phyloP scores from a whole-genome alignment of 2,113 vertebrate species.

The Zosterops lateralis region DNA sequence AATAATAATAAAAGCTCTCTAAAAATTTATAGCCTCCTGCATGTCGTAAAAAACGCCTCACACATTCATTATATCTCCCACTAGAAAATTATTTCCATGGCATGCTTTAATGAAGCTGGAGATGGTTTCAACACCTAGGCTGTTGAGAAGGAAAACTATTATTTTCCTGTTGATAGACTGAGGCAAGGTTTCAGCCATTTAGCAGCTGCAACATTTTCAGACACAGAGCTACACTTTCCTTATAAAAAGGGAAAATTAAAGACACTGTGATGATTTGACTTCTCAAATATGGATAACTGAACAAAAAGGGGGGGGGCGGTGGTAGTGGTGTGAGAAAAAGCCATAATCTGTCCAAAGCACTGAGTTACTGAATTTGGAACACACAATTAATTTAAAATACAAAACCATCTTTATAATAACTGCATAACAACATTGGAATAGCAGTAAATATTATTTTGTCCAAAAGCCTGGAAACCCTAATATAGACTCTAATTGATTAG shows the following conservation, averaged over 20 bases:
- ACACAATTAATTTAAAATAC: not conserved
- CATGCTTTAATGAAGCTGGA: not conserved
- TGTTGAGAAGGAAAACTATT: not conserved
- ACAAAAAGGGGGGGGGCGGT: not conserved
- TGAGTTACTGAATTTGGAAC: not conserved
- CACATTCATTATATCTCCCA: not conserved
- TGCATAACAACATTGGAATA: not conserved
- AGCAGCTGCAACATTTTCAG: not conserved
- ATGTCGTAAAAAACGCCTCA: not conserved
- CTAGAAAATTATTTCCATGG: not conserved
- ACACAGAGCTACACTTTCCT: not conserved
- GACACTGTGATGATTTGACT: not conserved
- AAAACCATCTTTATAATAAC: not conserved
- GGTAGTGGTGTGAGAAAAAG: not conserved
- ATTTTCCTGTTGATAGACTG: not conserved
- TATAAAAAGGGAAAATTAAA: not conserved
- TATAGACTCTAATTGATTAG: not conserved
- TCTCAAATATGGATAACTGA: not conserved
- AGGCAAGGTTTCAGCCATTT: not conserved
- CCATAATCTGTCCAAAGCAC: not conserved
- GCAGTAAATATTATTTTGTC: not conserved
- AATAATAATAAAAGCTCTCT: conserved; percentile 23
- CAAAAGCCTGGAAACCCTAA: not conserved
- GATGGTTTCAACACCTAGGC: not conserved
- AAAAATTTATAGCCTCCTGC: conserved; percentile 7